Base-by-base conservation (phyloP, 2,797 vertebrate species). In the Gephyroberyx darwinii region DNA sequence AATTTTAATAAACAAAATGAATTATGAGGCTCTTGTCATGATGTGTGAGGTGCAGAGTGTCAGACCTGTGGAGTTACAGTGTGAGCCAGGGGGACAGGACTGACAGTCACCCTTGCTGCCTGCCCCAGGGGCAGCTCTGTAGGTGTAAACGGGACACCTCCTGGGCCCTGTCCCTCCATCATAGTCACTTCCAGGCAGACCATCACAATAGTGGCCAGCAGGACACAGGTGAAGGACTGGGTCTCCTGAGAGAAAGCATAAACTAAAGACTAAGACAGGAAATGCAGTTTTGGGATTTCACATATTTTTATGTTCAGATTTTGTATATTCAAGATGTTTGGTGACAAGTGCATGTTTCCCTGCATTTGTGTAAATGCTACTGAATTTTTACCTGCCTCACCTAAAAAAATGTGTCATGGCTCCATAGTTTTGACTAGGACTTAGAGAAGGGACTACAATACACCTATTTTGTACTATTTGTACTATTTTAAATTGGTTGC, bases 131-230 rank as follows among this genome's bases (percentile, higher is more conserved):
- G 81, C 77, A 51, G 88, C 69, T 66, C 92, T 92, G 81, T 96
- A 96, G 13, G 95, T 96, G 33, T 93, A 92, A 0, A 89, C 57
- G 5, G 96, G 96, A 75, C 96, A 98, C 3, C 93, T 72, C 81
- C 85, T 94, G 13, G 96, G 95, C 8, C 76, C 90, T 17, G 85
- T 81, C 33, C 79, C 83, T 14, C 85, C 84, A 43, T 59, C 58
- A 19, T 83, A 79, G 30, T 84, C 86, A 20, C 71, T 90, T 57
- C 88, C 87, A 37, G 82, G 90, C 69, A 93, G 81, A 61, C 94
- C 94, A 0, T 93, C 92, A 89, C 97, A 98, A 77, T 95, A 96
- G 84, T 96, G 92, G 1, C 95, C 96, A 5, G 90, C 35, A 0
- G 96, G 96, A 78, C 96, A 98, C 0, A 68, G 84, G 0, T 90